Evolutionary conservation across 1,140 invertebrate species (phyloP).

Genomic region (Drosophila insularis): DNA sequence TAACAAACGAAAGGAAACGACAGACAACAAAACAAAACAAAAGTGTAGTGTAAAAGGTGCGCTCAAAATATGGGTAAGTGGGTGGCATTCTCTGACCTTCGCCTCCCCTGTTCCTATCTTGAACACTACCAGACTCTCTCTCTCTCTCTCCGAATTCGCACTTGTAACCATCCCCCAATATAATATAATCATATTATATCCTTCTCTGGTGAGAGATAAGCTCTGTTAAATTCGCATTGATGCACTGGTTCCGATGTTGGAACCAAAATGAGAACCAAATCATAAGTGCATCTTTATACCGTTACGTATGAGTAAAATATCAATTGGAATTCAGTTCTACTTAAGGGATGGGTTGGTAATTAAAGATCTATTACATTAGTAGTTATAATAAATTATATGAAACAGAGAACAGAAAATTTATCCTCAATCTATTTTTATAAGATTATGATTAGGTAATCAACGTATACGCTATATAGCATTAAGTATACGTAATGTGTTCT

Average conservation of each 20-base stretch:
- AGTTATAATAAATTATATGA: too few relatives aligned
- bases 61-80: conserved; percentile 73
- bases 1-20: conserved; percentile 19
- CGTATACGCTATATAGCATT: not conserved
- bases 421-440: too few relatives aligned
- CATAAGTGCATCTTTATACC: not conserved
- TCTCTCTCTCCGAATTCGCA: too few relatives aligned
- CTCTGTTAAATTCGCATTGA: conserved; percentile 59
- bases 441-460: too few relatives aligned
- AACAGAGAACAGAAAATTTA: too few relatives aligned
- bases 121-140: not conserved
- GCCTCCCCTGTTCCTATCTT: not conserved
- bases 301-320: not conserved
- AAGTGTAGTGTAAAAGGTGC: conserved; percentile 59
- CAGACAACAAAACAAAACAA: conserved; percentile 35
- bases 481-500: not conserved
- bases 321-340: too few relatives aligned
- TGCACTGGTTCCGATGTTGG: conserved; percentile 8
- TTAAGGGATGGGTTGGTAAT: too few relatives aligned
- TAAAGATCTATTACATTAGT: too few relatives aligned
- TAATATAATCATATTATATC: not conserved
- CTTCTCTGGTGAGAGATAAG: not conserved
- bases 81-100: conserved; percentile 17
- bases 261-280: not conserved
- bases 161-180: not conserved